Evolutionary conservation across 2,797 vertebrate genomes (phyloP).

Genomic region (Garrulus glandarius): DNA sequence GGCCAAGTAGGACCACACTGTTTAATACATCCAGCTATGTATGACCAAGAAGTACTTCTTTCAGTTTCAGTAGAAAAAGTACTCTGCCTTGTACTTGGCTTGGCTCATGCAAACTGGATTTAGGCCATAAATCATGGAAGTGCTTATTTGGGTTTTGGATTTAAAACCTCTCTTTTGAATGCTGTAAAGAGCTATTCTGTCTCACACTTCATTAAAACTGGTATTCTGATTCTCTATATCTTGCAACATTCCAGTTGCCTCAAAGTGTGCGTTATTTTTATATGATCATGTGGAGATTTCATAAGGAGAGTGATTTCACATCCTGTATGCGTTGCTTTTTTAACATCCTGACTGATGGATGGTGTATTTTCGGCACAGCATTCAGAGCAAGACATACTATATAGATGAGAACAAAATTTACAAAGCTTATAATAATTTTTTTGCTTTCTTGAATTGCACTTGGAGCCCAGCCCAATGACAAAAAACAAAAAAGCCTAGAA

Average conservation of each 20-base stretch:
- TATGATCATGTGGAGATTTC: neutral
- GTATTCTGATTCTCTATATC: neutral
- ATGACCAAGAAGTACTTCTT: neutral
- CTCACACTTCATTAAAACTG: neutral
- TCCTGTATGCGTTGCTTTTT: neutral
- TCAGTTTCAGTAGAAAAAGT: neutral
- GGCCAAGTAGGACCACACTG: rapidly evolving
- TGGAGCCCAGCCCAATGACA: neutral
- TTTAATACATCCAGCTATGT: neutral
- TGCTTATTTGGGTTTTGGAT: neutral
- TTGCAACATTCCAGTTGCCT: neutral
- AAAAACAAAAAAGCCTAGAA: neutral
- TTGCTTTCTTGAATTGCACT: neutral
- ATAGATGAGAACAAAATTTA: neutral
- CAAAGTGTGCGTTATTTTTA: neutral
- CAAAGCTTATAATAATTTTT: neutral
- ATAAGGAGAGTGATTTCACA: neutral
- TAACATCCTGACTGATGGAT: neutral
- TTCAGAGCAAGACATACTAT: neutral
- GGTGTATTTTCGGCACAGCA: neutral
- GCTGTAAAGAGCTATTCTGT: neutral
- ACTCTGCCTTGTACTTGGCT: neutral
- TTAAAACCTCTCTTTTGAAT: neutral
- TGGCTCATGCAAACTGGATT: neutral
- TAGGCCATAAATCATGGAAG: neutral